Percentiles rank a stretch among this genome's conserved stretches.
phyloP scores from a whole-genome alignment of 1,140 invertebrate species.

The Drosophila ohnishii region DNA sequence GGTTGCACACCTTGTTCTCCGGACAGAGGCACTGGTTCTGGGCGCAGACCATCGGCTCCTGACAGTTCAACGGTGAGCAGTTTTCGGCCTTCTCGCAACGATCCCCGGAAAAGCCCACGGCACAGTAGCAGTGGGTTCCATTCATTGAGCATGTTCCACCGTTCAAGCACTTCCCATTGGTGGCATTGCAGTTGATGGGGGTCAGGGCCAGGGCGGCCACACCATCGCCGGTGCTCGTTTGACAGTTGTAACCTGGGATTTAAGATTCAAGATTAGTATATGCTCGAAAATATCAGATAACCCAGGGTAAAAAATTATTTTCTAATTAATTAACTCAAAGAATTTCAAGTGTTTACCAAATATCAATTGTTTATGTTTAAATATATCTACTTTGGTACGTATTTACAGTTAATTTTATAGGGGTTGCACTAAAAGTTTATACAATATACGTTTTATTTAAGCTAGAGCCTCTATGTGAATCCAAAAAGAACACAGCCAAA shows the following conservation, averaged over 20 bases:
- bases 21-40: constrained; percentile 86
- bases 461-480: constrained; percentile 7
- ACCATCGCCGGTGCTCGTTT: constrained; percentile 61
- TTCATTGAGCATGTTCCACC: constrained; percentile 89
- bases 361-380: constrained; percentile 17
- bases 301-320: not conserved
- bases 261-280: not conserved
- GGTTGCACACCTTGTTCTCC: constrained; percentile 78
- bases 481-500: not conserved
- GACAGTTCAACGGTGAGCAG: constrained; percentile 84
- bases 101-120: constrained; percentile 89
- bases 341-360: constrained; percentile 21
- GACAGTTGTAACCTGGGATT: constrained; percentile 76
- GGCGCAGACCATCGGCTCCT: constrained; percentile 86
- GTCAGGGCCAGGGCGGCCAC: constrained; percentile 57
- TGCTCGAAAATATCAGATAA: not conserved
- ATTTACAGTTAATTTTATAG: constrained; percentile 54
- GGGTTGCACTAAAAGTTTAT: constrained; percentile 63
- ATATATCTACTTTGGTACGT: constrained; percentile 33
- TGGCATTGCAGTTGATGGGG: constrained; percentile 72
- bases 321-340: not conserved
- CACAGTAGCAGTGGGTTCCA: constrained; percentile 90
- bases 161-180: constrained; percentile 87
- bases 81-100: constrained; percentile 91
- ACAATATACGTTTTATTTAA: not conserved